Conservation (phyloP, 2,888 invertebrate genomes). For the Bombyx huttoni region DNA sequence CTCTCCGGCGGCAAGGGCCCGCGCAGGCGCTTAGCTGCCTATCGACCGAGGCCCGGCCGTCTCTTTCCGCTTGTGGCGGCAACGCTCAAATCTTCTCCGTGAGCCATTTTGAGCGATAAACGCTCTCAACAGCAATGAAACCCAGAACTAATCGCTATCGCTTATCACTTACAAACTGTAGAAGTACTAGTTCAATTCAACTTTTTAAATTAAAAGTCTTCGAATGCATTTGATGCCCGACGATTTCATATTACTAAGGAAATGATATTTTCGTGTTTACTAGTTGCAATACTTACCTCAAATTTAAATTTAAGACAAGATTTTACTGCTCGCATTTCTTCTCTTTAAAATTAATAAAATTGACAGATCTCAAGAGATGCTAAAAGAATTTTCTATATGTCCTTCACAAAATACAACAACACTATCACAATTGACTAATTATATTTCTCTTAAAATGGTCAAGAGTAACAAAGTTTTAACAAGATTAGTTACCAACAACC, state of each 20-base stretch:
- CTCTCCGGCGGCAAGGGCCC: conserved; percentile 27
- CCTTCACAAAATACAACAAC: too few relatives aligned
- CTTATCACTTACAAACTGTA: conserved; percentile 28
- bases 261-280: conserved; percentile 5
- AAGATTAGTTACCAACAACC: too few relatives aligned
- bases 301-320: too few relatives aligned
- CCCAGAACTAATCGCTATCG: conserved; percentile 22
- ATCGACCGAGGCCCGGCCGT: conserved; percentile 50
- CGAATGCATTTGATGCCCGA: neutral
- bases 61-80: conserved; percentile 34
- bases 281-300: too few relatives aligned
- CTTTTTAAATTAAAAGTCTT: conserved; percentile 7
- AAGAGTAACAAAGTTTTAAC: too few relatives aligned
- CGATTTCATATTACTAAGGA: neutral
- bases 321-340: too few relatives aligned
- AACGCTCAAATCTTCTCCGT: conserved; percentile 38
- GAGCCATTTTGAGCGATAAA: conserved; percentile 47
- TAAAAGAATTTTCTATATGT: too few relatives aligned
- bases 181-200: conserved; percentile 14
- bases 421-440: too few relatives aligned
- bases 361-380: too few relatives aligned
- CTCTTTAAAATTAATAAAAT: too few relatives aligned
- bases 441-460: too few relatives aligned
- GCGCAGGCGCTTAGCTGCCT: conserved; percentile 45
- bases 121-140: conserved; percentile 27